phyloP scores from a whole-genome alignment of 2,797 vertebrate species.

The Poeciliopsis paucimaculata region DNA sequence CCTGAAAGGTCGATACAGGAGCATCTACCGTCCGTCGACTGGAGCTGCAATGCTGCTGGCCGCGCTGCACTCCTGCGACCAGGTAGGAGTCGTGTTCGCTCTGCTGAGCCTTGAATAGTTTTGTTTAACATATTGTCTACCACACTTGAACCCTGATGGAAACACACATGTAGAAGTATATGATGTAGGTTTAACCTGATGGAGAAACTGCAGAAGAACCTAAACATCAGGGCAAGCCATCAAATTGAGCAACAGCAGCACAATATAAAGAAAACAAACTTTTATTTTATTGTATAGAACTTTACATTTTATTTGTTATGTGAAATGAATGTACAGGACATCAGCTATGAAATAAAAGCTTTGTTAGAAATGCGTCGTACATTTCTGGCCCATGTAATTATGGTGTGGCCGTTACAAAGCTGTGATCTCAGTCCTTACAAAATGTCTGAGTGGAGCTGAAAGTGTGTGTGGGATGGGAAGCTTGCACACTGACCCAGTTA shows the following conservation, averaged over 20 bases:
- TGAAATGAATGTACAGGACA: neutral
- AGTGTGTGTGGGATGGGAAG: neutral
- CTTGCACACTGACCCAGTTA: neutral
- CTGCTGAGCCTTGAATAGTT: neutral
- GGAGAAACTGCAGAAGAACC: neutral
- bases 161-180: neutral
- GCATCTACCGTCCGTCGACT: slow-evolving; percentile 82
- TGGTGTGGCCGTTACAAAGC: neutral
- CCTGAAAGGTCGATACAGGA: slow-evolving; percentile 53
- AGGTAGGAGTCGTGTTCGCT: slow-evolving; percentile 56
- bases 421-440: neutral
- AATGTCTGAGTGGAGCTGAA: neutral
- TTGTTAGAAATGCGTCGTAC: neutral
- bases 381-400: neutral
- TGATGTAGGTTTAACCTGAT: neutral
- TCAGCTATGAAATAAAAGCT: neutral
- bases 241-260: too few relatives aligned
- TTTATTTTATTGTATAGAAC: too few relatives aligned
- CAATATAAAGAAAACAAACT: too few relatives aligned
- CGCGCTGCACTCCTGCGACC: slow-evolving; percentile 83
- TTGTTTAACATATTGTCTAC: neutral
- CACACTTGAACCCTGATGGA: neutral
- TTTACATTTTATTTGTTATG: too few relatives aligned
- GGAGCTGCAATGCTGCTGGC: slow-evolving; percentile 84
- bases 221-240: neutral